phyloP scores from a whole-genome alignment of 2,113 vertebrate species.

The Ameiurus melas region DNA sequence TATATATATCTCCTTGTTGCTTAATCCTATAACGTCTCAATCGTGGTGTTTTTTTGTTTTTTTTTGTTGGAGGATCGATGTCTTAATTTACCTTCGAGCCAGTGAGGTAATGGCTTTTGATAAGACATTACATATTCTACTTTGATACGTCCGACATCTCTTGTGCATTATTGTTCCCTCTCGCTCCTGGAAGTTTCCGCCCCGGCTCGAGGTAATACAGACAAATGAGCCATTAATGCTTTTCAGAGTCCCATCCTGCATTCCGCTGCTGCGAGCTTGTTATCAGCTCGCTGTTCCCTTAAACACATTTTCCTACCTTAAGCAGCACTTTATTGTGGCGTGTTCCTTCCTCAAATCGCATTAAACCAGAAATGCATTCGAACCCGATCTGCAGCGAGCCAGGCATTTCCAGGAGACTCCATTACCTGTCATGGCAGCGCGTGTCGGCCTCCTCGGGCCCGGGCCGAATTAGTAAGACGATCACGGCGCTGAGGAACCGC shows the following conservation, averaged over 20 bases:
- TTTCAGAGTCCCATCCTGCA: constrained; percentile 68
- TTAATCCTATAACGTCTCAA: constrained; percentile 30
- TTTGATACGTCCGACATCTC: not conserved
- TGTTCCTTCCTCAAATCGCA: constrained; percentile 76
- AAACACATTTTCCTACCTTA: constrained; percentile 73
- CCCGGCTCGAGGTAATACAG: constrained; percentile 66
- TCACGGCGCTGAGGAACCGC: constrained; percentile 61
- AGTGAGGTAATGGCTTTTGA: constrained; percentile 46
- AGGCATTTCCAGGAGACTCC: constrained; percentile 68
- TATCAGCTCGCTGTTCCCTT: constrained; percentile 66
- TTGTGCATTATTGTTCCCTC: constrained; percentile 66
- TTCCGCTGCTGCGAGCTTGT: constrained; percentile 67
- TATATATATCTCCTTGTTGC: not conserved
- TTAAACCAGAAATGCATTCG: constrained; percentile 75
- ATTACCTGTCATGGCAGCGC: constrained; percentile 73
- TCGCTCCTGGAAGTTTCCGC: constrained; percentile 63
- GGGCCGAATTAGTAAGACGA: constrained; percentile 73
- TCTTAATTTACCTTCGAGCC: constrained; percentile 23
- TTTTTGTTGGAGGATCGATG: not conserved
- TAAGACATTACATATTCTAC: constrained; percentile 41
- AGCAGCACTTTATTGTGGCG: constrained; percentile 81
- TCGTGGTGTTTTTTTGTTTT: not conserved
- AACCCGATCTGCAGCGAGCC: constrained; percentile 70
- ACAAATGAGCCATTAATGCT: constrained; percentile 75
- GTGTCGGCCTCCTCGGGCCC: constrained; percentile 54